Conservation (phyloP, 2,888 invertebrate species). For the Limnephilus lunatus region DNA sequence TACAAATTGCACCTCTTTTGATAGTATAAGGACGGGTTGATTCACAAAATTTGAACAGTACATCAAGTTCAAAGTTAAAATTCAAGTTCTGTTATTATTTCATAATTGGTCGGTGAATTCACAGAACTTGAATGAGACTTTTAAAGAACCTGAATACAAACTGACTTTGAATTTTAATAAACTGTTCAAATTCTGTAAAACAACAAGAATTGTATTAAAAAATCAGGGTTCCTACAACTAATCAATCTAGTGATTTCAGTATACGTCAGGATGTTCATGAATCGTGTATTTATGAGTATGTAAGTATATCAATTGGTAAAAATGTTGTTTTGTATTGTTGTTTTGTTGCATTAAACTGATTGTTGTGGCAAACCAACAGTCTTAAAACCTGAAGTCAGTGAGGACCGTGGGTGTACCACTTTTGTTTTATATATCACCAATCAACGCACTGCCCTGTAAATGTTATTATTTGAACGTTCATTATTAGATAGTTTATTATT, state of each 20-base stretch:
- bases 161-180: no score
- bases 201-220: background rate
- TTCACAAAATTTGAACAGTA: background rate
- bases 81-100: no score
- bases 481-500: no score
- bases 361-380: background rate
- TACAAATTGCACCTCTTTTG: background rate
- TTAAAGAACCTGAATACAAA: no score
- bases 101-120: no score
- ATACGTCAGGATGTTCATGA: no score
- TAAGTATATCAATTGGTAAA: background rate
- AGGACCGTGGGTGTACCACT: background rate
- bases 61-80: no score
- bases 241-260: background rate
- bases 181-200: background rate
- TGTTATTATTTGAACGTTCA: background rate
- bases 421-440: background rate
- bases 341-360: background rate
- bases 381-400: no score
- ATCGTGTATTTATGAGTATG: background rate
- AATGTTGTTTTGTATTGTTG: background rate
- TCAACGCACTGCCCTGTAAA: background rate
- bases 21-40: background rate
- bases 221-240: background rate
- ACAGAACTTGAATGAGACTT: no score